Evolutionary conservation across 1,140 invertebrate genomes (phyloP).

Genomic region (Neodiprion pinetum): DNA sequence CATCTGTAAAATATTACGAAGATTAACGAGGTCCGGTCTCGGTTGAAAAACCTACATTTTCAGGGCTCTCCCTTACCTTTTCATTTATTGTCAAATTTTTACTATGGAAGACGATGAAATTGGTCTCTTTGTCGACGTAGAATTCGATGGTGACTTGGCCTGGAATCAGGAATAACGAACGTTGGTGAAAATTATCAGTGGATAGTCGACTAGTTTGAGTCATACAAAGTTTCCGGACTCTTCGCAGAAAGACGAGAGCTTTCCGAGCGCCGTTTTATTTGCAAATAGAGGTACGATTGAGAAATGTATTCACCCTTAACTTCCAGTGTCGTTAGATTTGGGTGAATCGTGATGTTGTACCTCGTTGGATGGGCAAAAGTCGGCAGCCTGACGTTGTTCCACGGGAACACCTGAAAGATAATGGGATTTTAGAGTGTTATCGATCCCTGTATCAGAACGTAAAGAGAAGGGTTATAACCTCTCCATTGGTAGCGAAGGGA

Average conservation of each 20-base stretch:
- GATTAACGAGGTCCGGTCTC: conserved; percentile 17
- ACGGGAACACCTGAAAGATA: conserved; percentile 78
- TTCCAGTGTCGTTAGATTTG: conserved; percentile 89
- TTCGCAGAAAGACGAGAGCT: too few relatives aligned
- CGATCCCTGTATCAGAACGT: too few relatives aligned
- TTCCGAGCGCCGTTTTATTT: neutral
- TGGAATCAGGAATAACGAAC: conserved; percentile 49
- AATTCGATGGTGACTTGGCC: conserved; percentile 87
- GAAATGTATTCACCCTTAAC: conserved; percentile 74
- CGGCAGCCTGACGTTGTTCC: conserved; percentile 87
- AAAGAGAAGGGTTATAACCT: conserved; percentile 36
- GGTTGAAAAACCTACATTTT: neutral
- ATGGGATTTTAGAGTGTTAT: neutral
- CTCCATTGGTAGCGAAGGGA: conserved; percentile 76
- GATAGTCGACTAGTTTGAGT: neutral
- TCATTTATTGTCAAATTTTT: conserved; percentile 89
- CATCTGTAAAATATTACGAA: conserved; percentile 61
- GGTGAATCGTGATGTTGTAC: conserved; percentile 91
- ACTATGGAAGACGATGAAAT: conserved; percentile 90
- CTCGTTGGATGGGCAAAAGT: conserved; percentile 78
- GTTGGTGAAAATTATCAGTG: neutral
- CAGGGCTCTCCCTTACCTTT: conserved; percentile 63
- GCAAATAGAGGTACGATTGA: too few relatives aligned
- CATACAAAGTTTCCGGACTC: neutral
- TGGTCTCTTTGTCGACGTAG: conserved; percentile 81